Base-by-base conservation (phyloP, 53 echinoderm and acorn worm species). In the Paracentrotus lividus region DNA sequence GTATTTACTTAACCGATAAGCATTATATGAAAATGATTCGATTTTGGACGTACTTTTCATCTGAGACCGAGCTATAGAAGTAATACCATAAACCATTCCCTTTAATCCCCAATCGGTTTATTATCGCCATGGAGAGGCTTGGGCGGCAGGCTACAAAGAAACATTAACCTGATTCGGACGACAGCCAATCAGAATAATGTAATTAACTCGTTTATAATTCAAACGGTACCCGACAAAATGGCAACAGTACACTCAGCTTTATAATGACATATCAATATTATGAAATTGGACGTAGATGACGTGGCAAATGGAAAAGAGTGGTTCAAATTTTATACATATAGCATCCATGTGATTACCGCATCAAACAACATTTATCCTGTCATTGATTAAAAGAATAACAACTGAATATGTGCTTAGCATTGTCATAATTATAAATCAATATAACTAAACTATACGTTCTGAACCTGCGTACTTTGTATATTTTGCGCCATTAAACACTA, bases 161-260 rank as follows among this genome's bases (percentile, higher is more conserved):
- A 7, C 72, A 72, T 72, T 72, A 72, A 72, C 72, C 72, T 18
- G 72, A 72, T 72, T 72, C 36, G 38, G 36, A 26, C 16, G 18
- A 72, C 36, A 32, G 36, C 40, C 20, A 72, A 72, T 40, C 72
- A 72, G 72, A 21, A 72, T 20, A 21, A 72, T 13, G 40, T 72
- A 72, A 72, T 72, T 72, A 72, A 72, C 38, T 72, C 72, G 36
- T 72, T 18, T 72, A 72, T 72, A 38, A 72, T 72, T 40, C 72
- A 72, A 38, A 72, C 16, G 36, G 15, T 18, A 20, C 72, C n/a
- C 38, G 72, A 32, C 38, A 36, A 12, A n/a, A n/a, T 32, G 32
- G 38, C 61, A 27, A 72, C 72, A 2, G 40, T 38, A 72, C 36
- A 18, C 14, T 38, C 72, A 72, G 72, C 33, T 40, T 40, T 72